Conservation (phyloP, 2,797 vertebrate genomes). For the Rhinoraja longicauda region DNA sequence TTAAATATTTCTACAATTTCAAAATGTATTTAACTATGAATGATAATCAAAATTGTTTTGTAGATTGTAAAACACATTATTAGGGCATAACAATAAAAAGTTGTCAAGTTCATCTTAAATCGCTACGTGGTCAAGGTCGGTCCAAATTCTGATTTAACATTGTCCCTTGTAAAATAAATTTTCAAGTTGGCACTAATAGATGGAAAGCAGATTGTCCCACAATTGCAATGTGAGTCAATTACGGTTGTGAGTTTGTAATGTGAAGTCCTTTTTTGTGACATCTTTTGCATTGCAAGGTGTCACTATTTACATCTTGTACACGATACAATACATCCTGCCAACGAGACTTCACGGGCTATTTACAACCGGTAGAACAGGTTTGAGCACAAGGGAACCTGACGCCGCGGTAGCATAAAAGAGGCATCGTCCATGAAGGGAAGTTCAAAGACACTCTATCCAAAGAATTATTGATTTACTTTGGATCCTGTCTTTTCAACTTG, state of each 20-base stretch:
- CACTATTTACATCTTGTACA: too few species aligned
- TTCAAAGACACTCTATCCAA: neutral
- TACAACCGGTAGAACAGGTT: too few species aligned
- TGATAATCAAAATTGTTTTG: neutral
- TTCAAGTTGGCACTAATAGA: neutral
- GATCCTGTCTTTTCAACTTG: neutral
- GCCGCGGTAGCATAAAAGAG: neutral
- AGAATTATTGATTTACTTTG: conserved; percentile 18
- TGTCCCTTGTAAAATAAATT: neutral
- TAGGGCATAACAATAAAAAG: neutral
- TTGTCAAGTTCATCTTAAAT: neutral
- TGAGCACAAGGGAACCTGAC: neutral
- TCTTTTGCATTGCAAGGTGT: neutral
- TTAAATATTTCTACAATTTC: neutral
- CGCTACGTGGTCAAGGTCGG: neutral
- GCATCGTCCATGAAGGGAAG: neutral
- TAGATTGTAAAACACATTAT: neutral
- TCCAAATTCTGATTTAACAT: neutral
- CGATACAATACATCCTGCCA: too few species aligned
- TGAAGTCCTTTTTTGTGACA: neutral
- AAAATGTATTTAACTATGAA: neutral
- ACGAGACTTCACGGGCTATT: too few species aligned
- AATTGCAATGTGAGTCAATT: neutral
- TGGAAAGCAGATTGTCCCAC: neutral
- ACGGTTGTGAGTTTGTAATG: neutral